Evolutionary conservation across 2,113 vertebrate species (phyloP), one percentile per base, ranked within the genome.

Genomic region (Microtus ochrogaster): DNA sequence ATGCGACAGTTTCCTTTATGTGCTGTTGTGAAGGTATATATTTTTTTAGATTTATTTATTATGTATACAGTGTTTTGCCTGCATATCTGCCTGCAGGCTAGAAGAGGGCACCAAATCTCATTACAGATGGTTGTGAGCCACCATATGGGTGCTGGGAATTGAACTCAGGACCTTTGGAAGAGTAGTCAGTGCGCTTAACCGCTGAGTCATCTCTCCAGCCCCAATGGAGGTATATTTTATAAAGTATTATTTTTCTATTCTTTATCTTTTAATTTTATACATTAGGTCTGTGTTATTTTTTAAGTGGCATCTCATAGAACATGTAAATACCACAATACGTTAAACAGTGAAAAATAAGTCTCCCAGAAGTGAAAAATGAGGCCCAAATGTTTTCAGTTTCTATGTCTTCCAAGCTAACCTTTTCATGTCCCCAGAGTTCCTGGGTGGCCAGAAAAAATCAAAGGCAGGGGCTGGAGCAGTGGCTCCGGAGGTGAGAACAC

Each of bases 261-360:
- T 30, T 55, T 36, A 39, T 72, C 22, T 82, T 87, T 58, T 47
- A 82, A 55, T 68, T 19, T 68, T 22, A 49, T 36, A 30, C 17
- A 24, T 72, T 61, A 66, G 30, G 7, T 49, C 41, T 30, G 8
- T 52, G n/a, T 85, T 26, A 52, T 85, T 86, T 94, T 94, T 92
- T 9, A 89, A 65, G 65, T 78, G 72, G 22, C 49, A 19, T 58
- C 11, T 61, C 30, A 47, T 77, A 63, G 82, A 68, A 90, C 68
- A 44, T 85, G 36, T 41, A 76, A 58, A 63, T 28, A 74, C 61
- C 68, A 77, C 36, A 61, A 26, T 28, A 14, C 0, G 5, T n/a
- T 58, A 83, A 84, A 95, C 63, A 39, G 39, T 91, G n/a, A 41
- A 85, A 93, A 89, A 30, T 11, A 28, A 92, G 11, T 36, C n/a